phyloP scores from a whole-genome alignment of 2,888 invertebrate genomes.

The Cremastinae sp. region DNA sequence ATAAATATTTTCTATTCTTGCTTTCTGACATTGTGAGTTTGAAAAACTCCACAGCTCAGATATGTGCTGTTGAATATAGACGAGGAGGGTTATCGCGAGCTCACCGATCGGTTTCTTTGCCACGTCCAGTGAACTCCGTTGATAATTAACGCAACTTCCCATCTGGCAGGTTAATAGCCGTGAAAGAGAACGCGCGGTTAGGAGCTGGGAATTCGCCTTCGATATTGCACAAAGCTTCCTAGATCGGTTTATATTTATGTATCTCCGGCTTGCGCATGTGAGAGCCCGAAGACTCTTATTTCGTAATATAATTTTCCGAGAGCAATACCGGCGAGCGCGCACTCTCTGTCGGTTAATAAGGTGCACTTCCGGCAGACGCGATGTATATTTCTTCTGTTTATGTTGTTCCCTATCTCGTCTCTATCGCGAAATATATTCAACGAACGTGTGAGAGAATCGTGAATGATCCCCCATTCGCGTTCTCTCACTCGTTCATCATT shows the following conservation, averaged over 20 bases:
- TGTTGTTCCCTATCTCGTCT: constrained; percentile 29
- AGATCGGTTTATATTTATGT: constrained; percentile 15
- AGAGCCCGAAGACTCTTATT: constrained; percentile 51
- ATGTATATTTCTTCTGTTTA: constrained; percentile 40
- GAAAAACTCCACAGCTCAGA: too few species aligned
- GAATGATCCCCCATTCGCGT: constrained; percentile 42
- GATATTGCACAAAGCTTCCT: constrained; percentile 23
- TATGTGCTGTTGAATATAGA: too few species aligned
- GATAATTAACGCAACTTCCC: constrained; percentile 68
- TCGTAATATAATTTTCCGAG: constrained; percentile 54
- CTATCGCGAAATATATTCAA: constrained; percentile 47
- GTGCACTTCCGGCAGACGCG: constrained; percentile 53
- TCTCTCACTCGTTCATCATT: constrained; percentile 51
- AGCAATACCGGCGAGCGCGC: constrained; percentile 43
- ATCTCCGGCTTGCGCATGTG: constrained; percentile 16
- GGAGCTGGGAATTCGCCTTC: constrained; percentile 56
- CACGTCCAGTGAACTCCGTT: constrained; percentile 57
- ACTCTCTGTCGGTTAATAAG: constrained; percentile 54
- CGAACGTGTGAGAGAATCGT: constrained; percentile 33
- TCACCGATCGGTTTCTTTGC: constrained; percentile 60
- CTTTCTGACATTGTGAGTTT: too few species aligned
- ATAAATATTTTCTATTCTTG: too few species aligned
- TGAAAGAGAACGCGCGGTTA: constrained; percentile 55
- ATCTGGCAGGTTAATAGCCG: constrained; percentile 63
- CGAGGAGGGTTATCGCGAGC: constrained; percentile 15